Base-by-base conservation (phyloP, 2,113 vertebrate genomes). In the Promerops cafer region DNA sequence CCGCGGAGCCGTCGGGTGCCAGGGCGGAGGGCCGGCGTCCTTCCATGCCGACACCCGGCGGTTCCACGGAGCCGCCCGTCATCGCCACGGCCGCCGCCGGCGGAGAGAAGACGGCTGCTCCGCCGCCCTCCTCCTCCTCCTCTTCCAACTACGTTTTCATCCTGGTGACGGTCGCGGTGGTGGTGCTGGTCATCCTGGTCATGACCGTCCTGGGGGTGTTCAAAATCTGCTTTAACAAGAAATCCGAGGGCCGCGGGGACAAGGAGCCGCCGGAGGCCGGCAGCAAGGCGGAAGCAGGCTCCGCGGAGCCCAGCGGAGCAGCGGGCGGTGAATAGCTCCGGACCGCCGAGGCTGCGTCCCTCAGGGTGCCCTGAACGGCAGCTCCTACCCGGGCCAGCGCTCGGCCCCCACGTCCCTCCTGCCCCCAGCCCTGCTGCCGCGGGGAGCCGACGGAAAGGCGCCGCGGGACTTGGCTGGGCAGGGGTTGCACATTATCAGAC, bases 191-290 rank as follows among this genome's bases (percentile, higher is more conserved):
- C 68, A 92, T 98, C 66, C 80, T 98, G 86, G 93, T 98, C 79
- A 95, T 98, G 94, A 97, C 96, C 12, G 94, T 97, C 16, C 66
- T 98, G 78, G 97, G 97, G 26, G 96, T 97, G 69, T 98, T 98
- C 96, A 97, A 96, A 78, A 59, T 97, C 45, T 98, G 98, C 76
- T 97, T 97, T 88, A 95, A 95, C 56, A 96, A 86, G 49, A 76
- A 87, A 21, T 40, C 96, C 24, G 57, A 82, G 45, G n/a, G 28
- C 61, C 28, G 17, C 16, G 16, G 65, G 13, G n/a, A 63, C 15
- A 97, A 97, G 63, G 86, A 68, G 27, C n/a, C 68, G 42, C 37
- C 75, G 4, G 69, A 8, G 9, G 66, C 77, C 37, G 40, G 54
- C 60, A 89, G 65, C 57, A 94, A 92, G 75, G 75, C 52, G 30